Conservation (phyloP, 2,797 vertebrate species). For the Cheirogaleus major region DNA sequence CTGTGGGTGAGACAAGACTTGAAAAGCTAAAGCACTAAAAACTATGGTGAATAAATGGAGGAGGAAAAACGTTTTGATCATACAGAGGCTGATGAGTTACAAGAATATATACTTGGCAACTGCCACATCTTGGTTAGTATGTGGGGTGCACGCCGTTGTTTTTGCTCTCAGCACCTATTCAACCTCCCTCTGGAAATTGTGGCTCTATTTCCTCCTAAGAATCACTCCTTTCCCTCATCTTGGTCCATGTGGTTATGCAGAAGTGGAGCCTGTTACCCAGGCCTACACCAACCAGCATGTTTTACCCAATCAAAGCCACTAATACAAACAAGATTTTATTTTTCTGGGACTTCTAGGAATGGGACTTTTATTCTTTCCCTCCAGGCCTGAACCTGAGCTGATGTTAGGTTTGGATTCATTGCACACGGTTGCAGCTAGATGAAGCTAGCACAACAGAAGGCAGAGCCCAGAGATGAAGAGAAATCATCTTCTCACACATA, state of each 20-base stretch:
- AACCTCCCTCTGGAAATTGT: not conserved
- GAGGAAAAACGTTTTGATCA: not conserved
- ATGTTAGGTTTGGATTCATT: not conserved
- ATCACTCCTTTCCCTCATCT: not conserved
- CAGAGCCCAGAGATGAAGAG: not conserved
- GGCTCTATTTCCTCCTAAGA: not conserved
- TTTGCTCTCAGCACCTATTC: not conserved
- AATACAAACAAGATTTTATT: not conserved
- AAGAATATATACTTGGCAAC: not conserved
- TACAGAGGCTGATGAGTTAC: not conserved
- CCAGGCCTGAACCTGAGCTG: not conserved
- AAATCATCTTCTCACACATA: not conserved
- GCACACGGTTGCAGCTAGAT: not conserved
- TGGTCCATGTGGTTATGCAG: not conserved
- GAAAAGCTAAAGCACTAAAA: not conserved
- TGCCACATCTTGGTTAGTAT: too few relatives aligned
- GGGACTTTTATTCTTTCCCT: not conserved
- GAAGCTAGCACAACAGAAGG: not conserved
- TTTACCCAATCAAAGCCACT: not conserved
- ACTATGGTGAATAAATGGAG: not conserved
- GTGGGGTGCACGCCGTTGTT: not conserved
- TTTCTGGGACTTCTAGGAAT: not conserved
- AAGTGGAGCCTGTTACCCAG: not conserved
- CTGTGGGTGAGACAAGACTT: not conserved
- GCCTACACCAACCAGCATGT: not conserved